Conservation (phyloP, 2,113 vertebrate species). For the Indicator indicator region DNA sequence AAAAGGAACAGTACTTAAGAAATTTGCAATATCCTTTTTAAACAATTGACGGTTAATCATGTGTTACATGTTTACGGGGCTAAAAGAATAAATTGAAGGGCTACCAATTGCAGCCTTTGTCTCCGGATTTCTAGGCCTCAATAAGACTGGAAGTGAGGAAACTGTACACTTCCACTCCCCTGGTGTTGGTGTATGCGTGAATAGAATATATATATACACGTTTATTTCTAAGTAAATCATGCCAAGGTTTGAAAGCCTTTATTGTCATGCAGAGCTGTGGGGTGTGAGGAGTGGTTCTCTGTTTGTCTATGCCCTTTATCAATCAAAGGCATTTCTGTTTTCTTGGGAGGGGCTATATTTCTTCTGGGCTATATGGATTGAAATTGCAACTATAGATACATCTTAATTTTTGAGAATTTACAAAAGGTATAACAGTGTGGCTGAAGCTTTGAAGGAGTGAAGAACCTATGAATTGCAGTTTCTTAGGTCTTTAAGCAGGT, state of each 20-base stretch:
- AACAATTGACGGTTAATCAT: not conserved
- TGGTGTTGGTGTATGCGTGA: not conserved
- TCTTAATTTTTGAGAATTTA: not conserved
- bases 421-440: not conserved
- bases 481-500: not conserved
- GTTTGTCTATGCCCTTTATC: not conserved
- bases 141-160: not conserved
- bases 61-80: not conserved
- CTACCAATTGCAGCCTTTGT: not conserved
- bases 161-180: not conserved
- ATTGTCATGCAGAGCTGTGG: not conserved
- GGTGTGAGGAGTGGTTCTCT: accelerated
- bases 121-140: not conserved
- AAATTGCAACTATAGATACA: not conserved
- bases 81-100: not conserved
- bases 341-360: not conserved
- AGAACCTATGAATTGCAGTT: not conserved
- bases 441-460: not conserved
- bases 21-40: not conserved
- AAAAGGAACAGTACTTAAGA: not conserved
- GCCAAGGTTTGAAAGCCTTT: not conserved
- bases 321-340: not conserved
- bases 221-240: not conserved
- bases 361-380: not conserved
- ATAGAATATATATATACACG: not conserved